Conservation (phyloP, 2,113 vertebrate genomes). For the Oceanites oceanicus region DNA sequence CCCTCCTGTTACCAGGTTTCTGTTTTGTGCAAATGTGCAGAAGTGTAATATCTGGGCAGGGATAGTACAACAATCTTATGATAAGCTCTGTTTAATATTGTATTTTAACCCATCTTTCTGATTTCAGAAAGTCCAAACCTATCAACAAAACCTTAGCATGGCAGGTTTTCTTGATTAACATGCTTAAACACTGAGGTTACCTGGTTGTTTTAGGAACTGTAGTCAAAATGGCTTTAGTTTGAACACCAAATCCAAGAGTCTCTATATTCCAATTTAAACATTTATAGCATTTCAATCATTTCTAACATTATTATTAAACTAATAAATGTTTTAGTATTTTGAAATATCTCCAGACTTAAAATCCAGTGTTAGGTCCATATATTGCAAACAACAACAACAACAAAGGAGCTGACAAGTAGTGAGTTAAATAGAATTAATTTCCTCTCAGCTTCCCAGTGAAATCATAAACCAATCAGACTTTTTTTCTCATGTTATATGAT, state of each 20-base stretch:
- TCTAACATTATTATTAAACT: conserved; percentile 37
- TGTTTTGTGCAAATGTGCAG: not conserved
- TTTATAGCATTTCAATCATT: conserved; percentile 47
- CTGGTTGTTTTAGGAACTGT: not conserved
- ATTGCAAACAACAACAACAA: conserved; percentile 47
- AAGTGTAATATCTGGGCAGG: not conserved
- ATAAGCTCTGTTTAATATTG: not conserved
- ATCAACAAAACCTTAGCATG: not conserved
- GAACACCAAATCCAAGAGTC: not conserved
- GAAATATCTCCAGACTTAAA: conserved; percentile 50
- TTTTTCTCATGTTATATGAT: conserved; percentile 45
- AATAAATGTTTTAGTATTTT: conserved; percentile 56
- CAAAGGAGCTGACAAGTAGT: conserved; percentile 52
- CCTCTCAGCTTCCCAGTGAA: conserved; percentile 42
- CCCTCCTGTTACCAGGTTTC: not conserved
- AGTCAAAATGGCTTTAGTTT: conserved; percentile 21
- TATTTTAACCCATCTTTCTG: conserved; percentile 16
- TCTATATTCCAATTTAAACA: conserved; percentile 22
- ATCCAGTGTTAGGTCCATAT: conserved; percentile 17
- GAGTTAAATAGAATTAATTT: conserved; percentile 63
- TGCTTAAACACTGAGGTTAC: not conserved
- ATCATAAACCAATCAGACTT: conserved; percentile 52
- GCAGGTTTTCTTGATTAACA: conserved; percentile 9
- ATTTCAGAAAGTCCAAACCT: conserved; percentile 17
- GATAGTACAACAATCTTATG: not conserved